phyloP scores from a whole-genome alignment of 2,113 vertebrate species.

The Bettongia penicillata region DNA sequence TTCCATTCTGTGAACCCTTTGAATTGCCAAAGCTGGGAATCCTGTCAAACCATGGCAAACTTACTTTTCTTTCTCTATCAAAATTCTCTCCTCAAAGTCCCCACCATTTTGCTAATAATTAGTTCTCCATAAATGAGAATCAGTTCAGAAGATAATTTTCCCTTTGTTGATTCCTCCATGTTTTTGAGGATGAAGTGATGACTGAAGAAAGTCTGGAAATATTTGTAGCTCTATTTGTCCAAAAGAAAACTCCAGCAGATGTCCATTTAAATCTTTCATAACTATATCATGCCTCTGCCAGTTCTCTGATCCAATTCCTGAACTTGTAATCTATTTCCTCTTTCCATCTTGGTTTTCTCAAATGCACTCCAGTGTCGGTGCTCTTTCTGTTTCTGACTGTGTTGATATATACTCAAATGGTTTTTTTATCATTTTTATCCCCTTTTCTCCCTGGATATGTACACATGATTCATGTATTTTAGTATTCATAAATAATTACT shows the following conservation, averaged over 20 bases:
- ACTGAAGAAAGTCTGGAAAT: not conserved
- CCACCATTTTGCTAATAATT: not conserved
- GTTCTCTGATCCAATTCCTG: not conserved
- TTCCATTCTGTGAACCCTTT: not conserved
- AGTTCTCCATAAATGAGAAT: not conserved
- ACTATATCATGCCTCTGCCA: not conserved
- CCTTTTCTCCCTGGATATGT: not conserved
- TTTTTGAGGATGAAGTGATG: not conserved
- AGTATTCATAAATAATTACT: not conserved
- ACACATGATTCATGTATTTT: not conserved
- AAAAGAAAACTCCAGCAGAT: not conserved
- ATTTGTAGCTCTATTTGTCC: not conserved
- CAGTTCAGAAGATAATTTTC: not conserved
- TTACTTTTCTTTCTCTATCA: not conserved
- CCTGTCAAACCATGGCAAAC: not conserved
- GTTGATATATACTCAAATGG: not conserved
- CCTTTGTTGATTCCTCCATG: not conserved
- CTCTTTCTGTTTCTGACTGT: not conserved
- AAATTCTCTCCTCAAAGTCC: not conserved
- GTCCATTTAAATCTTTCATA: not conserved
- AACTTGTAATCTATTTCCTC: not conserved
- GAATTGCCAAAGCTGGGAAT: not conserved
- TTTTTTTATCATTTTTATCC: not conserved
- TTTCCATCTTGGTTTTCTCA: not conserved
- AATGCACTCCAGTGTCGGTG: not conserved